phyloP scores from a whole-genome alignment of 2,888 invertebrate species.

The Acheta domesticus region DNA sequence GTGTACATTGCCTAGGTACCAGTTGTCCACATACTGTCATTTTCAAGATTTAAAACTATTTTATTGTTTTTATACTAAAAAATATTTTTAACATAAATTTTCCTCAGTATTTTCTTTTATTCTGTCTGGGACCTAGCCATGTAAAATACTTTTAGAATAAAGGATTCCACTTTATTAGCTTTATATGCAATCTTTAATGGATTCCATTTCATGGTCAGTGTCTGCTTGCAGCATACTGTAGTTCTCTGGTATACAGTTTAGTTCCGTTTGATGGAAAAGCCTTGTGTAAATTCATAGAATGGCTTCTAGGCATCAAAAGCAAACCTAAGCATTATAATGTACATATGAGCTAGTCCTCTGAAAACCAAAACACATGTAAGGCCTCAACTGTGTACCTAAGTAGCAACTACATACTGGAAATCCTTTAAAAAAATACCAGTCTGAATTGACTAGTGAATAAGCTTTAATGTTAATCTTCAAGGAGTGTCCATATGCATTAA shows the following conservation, averaged over 20 bases:
- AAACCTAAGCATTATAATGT: background rate
- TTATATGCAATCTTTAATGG: no score
- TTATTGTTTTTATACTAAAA: no score
- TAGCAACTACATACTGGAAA: background rate
- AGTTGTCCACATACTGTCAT: background rate
- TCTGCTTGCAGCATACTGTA: background rate
- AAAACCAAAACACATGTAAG: background rate
- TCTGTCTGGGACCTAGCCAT: no score
- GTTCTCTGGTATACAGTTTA: conserved; percentile 8
- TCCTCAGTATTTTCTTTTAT: no score
- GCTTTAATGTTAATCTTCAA: background rate
- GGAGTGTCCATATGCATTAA: background rate
- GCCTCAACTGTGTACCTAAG: conserved; percentile 10
- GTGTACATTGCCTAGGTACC: background rate
- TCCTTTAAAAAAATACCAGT: background rate
- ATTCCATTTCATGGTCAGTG: background rate
- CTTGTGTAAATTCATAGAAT: background rate
- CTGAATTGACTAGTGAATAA: background rate
- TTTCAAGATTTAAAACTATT: no score
- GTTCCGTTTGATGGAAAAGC: background rate
- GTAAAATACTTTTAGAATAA: no score
- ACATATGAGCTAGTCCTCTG: background rate
- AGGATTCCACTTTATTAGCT: no score
- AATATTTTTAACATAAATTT: no score
- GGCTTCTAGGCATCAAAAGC: conserved; percentile 5